Conservation (phyloP, 1,140 invertebrate species). For the Choristoneura fumiferana region DNA sequence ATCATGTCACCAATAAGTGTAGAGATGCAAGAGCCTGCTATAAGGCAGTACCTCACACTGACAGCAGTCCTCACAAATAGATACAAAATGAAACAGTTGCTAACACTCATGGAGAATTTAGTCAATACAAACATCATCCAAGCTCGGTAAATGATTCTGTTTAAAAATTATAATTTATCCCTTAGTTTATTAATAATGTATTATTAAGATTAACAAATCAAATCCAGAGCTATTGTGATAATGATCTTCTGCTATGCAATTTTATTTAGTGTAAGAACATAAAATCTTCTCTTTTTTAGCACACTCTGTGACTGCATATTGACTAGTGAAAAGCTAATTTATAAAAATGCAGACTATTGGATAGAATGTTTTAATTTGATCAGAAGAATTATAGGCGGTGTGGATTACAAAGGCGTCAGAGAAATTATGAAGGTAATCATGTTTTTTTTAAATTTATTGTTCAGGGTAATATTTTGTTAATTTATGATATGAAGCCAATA, state of each 20-base stretch:
- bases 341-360: constrained; percentile 91
- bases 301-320: constrained; percentile 92
- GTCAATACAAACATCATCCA: constrained; percentile 83
- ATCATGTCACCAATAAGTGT: constrained; percentile 76
- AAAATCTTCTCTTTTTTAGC: constrained; percentile 74
- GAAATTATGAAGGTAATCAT: constrained; percentile 95
- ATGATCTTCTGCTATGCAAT: no score
- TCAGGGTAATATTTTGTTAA: no score
- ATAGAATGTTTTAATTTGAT: constrained; percentile 92
- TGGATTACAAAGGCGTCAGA: constrained; percentile 96
- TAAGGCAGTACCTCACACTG: constrained; percentile 84
- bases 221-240: no score
- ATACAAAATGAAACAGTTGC: constrained; percentile 84
- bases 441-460: constrained; percentile 12
- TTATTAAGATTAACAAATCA: no score
- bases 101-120: constrained; percentile 85
- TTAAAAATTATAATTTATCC: constrained; percentile 18
- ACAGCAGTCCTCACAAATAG: constrained; percentile 85
- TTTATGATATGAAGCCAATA: no score
- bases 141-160: constrained; percentile 76
- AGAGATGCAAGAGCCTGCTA: constrained; percentile 85
- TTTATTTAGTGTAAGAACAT: background rate
- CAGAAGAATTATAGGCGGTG: constrained; percentile 90
- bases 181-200: no score
- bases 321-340: constrained; percentile 87